Base-by-base conservation (phyloP, 2,797 vertebrate genomes). In the Cheirogaleus major region DNA sequence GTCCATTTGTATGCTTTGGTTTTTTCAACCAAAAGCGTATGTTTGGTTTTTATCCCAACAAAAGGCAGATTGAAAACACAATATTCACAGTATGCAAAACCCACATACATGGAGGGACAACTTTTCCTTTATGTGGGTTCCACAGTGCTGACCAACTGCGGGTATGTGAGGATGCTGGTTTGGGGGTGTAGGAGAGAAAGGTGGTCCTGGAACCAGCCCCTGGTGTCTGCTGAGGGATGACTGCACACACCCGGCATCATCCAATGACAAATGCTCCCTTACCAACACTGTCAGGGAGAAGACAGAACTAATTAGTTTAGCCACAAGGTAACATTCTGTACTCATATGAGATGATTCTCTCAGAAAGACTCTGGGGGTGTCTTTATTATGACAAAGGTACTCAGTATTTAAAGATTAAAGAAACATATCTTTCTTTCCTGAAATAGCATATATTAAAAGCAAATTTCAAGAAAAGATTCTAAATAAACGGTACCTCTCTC, bases 391-490 rank as follows among this genome's bases (percentile, higher is more conserved):
- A 50, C 27, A n/a, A 35, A 76, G 75, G n/a, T 18, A 32, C 1
- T 4, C 0, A 4, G 17, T 15, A 30, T 75, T 38, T 35, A 9
- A 55, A 82, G 73, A 48, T 32, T 61, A 65, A 89, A 72, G 81
- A 94, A 52, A 20, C 4, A 35, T 8, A 61, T 45, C 88, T 97
- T 97, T 72, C 43, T 79, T 95, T 89, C 27, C 30, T 32, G 12
- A 73, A 69, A 70, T 3, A 52, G 27, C 4, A 52, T 38, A 22
- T 41, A 67, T 80, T 79, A 23, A 83, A 90, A 92, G 69, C 65
- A 63, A 81, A 79, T 22, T 89, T 76, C 20, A 87, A 14, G 14
- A 0, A 4, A 18, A 57, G 3, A 1, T n/a, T 63, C 67, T 12
- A n/a, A 73, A 73, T 20, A 76, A 50, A 80, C 4, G 17, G 13